Conservation (phyloP, 2,113 vertebrate species). For the Epinephelus fuscoguttatus region DNA sequence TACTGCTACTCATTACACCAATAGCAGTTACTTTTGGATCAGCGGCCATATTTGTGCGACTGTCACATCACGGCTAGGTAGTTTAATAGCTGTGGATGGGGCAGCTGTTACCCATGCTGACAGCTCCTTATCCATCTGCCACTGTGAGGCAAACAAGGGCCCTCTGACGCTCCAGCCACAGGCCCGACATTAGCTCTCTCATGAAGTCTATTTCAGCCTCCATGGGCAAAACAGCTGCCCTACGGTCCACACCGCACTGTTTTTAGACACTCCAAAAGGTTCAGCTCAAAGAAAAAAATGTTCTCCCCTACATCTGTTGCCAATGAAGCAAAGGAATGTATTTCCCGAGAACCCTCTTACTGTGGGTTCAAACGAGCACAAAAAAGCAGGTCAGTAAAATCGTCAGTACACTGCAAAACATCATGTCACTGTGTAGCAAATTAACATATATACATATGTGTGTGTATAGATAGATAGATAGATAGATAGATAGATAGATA, state of each 20-base stretch:
- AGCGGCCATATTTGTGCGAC: constrained; percentile 15
- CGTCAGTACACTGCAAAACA: constrained; percentile 10
- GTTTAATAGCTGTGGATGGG: constrained; percentile 59
- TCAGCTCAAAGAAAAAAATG: constrained; percentile 67
- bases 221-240: constrained; percentile 82
- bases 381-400: constrained; percentile 56
- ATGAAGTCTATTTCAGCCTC: constrained; percentile 82
- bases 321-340: constrained; percentile 85
- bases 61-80: constrained; percentile 57
- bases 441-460: too few species aligned
- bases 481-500: too few species aligned
- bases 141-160: constrained; percentile 59
- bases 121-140: constrained; percentile 80
- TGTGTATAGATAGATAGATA: too few species aligned
- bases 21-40: constrained; percentile 44
- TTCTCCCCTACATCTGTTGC: constrained; percentile 84
- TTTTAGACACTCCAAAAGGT: constrained; percentile 80
- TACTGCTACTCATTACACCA: neutral
- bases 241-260: constrained; percentile 63
- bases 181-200: constrained; percentile 74
- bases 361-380: constrained; percentile 65
- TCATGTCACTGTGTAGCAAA: neutral
- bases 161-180: constrained; percentile 67
- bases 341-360: constrained; percentile 68
- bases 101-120: constrained; percentile 75